These are phyloP conservation scores for Sphenopsis melanotis DNA, from an alignment of 2,797 vertebrate genomes.

Conservation along the genomic window DNA sequence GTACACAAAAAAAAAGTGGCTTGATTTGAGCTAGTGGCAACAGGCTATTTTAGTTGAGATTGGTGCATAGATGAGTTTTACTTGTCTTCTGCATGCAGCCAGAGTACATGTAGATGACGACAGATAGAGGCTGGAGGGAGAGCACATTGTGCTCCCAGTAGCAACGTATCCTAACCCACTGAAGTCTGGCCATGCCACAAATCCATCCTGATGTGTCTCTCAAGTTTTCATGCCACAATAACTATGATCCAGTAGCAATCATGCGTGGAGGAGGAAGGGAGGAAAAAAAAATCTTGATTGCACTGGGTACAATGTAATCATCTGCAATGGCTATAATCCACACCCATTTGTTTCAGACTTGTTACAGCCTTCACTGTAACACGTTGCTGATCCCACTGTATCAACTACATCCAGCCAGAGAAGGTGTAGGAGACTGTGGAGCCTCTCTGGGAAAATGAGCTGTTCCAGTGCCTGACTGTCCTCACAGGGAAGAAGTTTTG, in stretches of 20 bases:
- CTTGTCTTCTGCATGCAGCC: background rate
- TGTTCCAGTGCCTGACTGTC: background rate
- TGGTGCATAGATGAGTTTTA: background rate
- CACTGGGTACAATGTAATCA: background rate
- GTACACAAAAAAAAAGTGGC: background rate
- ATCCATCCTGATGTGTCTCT: background rate
- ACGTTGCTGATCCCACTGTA: background rate
- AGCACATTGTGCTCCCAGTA: background rate
- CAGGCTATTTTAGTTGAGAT: background rate
- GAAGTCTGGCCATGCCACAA: background rate
- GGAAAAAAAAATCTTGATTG: background rate
- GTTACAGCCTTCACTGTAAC: background rate
- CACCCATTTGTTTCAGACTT: background rate
- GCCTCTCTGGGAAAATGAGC: background rate
- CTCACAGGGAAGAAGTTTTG: background rate
- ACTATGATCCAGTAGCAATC: background rate
- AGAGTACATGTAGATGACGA: background rate
- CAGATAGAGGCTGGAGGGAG: background rate
- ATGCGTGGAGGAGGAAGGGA: accelerated
- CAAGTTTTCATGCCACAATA: background rate
- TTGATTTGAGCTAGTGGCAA: background rate
- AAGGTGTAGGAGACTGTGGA: background rate
- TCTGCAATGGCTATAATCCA: background rate
- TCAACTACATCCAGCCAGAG: background rate
- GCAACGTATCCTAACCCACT: accelerated